Conservation (phyloP, 2,113 vertebrate genomes). For the Macrotus californicus region DNA sequence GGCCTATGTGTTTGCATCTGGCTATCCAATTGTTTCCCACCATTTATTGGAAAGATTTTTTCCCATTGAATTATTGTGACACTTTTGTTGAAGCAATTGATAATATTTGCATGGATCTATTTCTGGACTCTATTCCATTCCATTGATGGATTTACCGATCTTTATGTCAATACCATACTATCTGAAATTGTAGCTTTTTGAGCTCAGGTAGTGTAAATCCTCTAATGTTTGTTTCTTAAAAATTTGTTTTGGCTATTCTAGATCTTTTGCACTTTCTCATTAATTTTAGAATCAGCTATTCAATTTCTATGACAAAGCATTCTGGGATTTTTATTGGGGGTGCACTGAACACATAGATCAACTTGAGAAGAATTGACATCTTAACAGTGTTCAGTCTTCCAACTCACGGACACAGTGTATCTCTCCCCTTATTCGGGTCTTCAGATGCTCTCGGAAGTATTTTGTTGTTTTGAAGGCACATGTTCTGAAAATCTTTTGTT, state of each 20-base stretch:
- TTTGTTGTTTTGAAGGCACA: neutral
- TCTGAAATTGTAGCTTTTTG: neutral
- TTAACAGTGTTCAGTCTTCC: neutral
- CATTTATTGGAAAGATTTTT: neutral
- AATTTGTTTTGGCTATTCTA: neutral
- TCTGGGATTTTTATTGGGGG: neutral
- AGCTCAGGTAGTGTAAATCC: neutral
- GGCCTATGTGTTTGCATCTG: neutral
- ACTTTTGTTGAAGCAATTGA: neutral
- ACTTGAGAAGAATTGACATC: neutral
- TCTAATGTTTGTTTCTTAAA: neutral
- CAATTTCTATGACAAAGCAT: neutral
- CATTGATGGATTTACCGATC: neutral
- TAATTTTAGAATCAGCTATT: conserved; percentile 2
- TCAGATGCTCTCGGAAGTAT: neutral
- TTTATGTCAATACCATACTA: neutral
- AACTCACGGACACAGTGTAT: neutral
- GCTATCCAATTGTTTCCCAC: neutral
- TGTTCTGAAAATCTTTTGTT: neutral
- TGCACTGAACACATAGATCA: neutral
- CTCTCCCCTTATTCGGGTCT: neutral
- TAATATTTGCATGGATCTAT: neutral
- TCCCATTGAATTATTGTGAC: neutral
- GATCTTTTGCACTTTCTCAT: neutral
- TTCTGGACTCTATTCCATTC: neutral